phyloP scores from a whole-genome alignment of 2,113 vertebrate genomes.

The Xiphias gladius region DNA sequence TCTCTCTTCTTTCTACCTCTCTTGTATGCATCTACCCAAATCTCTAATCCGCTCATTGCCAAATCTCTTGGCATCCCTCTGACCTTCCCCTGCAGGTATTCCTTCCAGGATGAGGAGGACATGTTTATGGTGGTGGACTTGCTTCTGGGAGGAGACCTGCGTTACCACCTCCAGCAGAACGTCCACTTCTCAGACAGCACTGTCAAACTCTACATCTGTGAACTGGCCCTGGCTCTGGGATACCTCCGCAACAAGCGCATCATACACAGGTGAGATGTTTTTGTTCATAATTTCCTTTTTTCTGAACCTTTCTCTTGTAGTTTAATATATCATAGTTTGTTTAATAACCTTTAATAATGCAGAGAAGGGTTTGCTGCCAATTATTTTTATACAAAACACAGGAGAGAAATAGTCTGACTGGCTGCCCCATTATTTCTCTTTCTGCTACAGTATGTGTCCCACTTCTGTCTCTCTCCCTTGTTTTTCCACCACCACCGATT shows the following conservation, averaged over 20 bases:
- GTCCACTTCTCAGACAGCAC: constrained; percentile 93
- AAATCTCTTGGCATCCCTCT: not conserved
- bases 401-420: not conserved
- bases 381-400: not conserved
- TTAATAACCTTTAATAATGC: not conserved
- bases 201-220: constrained; percentile 94
- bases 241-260: constrained; percentile 92
- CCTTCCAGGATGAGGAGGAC: constrained; percentile 98
- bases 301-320: not conserved
- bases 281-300: not conserved
- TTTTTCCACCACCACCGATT: not conserved
- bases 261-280: constrained; percentile 92
- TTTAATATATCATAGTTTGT: not conserved
- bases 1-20: not conserved
- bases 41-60: not conserved
- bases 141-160: constrained; percentile 95
- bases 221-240: constrained; percentile 92
- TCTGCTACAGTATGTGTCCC: not conserved
- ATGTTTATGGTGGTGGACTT: constrained; percentile 99
- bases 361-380: not conserved
- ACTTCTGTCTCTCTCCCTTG: constrained; percentile 7
- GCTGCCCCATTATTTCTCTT: not conserved
- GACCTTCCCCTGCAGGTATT: constrained; percentile 87
- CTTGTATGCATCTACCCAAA: not conserved
- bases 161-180: constrained; percentile 97